Base-by-base conservation (phyloP, 1,140 invertebrate genomes). In the Rhopalosiphum maidis region DNA sequence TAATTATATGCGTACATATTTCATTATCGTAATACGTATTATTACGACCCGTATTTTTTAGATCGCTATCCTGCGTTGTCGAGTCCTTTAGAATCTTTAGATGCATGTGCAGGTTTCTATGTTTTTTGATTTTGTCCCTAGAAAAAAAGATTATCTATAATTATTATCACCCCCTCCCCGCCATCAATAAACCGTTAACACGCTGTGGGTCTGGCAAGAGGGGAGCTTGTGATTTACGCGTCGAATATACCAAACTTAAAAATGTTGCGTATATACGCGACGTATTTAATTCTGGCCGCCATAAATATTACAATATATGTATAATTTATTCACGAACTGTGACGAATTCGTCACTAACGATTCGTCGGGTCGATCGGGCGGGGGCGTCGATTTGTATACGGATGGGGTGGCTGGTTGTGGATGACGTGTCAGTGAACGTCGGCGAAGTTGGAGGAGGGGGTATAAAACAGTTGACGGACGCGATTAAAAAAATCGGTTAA, bases 391-490 rank as follows among this genome's bases (percentile, higher is more conserved):
- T 85, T 23, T 30, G 43, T 48, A n/a, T 46, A 21, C 25, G 23
- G 25, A 41, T 41, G 60, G 60, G 60, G 60, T 77, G 60, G n/a
- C n/a, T n/a, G 60, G 60, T 77, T 77, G 30, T n/a, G 60, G 60
- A 77, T 77, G 60, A 77, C 60, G 60, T 77, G n/a, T n/a, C 30
- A 77, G 60, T 77, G n/a, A n/a, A 77, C 60, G 1, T 11, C 30
- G n/a, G 2, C 18, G 30, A n/a, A n/a, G 60, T n/a, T 30, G 60
- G 60, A 15, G 60, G 60, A n/a, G 15, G n/a, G 60, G 60, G 60
- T n/a, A 77, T 77, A n/a, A 54, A 88, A n/a, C n/a, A 25, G n/a
- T 88, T 87, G 25, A 87, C 85, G n/a, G 48, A 88, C 18, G 43
- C 1, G 48, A 88, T 88, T 54, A 88, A n/a, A n/a, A 48, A 6